Percentiles rank a stretch among this genome's conserved stretches.
phyloP scores from a whole-genome alignment of 2,113 vertebrate genomes.

The Microtus ochrogaster region DNA sequence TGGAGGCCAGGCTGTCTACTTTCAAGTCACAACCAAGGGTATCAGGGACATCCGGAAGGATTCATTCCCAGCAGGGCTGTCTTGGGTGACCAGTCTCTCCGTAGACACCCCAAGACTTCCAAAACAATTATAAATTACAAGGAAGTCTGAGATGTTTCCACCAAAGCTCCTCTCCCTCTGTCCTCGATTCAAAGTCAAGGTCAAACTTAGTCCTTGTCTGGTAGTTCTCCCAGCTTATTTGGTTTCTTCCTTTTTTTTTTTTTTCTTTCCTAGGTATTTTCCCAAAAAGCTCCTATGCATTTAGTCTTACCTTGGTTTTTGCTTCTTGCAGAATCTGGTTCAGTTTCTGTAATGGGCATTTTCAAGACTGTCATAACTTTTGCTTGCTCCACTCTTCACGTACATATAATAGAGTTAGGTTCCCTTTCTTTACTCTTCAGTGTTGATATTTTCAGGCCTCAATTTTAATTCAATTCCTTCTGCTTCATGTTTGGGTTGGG shows the following conservation, averaged over 20 bases:
- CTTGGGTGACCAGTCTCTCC: background rate
- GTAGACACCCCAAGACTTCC: background rate
- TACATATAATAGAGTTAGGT: background rate
- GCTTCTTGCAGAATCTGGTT: background rate
- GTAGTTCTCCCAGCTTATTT: background rate
- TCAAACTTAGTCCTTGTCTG: background rate
- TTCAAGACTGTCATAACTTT: background rate
- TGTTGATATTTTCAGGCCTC: background rate
- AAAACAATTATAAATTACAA: background rate
- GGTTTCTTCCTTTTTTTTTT: accelerated
- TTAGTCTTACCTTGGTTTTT: background rate
- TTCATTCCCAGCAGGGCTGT: background rate
- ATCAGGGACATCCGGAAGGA: background rate
- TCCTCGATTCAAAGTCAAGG: background rate
- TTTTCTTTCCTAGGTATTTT: background rate
- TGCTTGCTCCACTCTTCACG: background rate
- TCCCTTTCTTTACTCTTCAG: background rate
- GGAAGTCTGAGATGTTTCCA: background rate
- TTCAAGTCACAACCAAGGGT: background rate
- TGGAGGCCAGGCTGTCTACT: background rate
- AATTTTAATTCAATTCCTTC: background rate
- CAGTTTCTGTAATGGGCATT: background rate
- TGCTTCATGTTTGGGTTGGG: background rate
- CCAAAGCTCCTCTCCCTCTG: background rate
- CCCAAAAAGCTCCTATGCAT: background rate